Base-by-base conservation (phyloP, 2,113 vertebrate species). In the Malurus alboscapulatus region DNA sequence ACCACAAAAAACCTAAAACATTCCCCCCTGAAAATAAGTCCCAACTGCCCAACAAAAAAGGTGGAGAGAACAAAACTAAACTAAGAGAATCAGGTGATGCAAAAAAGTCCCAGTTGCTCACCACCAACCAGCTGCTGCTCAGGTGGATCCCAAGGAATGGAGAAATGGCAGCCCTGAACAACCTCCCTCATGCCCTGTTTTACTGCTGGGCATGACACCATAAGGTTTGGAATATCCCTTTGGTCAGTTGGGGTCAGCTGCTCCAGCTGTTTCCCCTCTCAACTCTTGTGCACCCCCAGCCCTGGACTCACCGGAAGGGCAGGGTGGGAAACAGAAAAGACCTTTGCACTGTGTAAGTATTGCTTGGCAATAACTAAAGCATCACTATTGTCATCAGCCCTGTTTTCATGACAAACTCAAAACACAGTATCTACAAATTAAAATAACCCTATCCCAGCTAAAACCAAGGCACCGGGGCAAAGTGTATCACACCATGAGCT, bases 161-260 rank as follows among this genome's bases (percentile, higher is more conserved):
- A 80, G 26, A 21, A 65, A 80, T 6, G 20, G 16, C 17, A 77
- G 7, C 38, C 32, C 36, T 74, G 66, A 30, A 8, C 30, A 78
- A 19, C 5, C 4, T n/a, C 3, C 8, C 15, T 9, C 12, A 5
- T 9, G 21, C 3, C 38, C 20, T 1, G 0, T 57, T 90, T 78
- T 47, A 44, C 48, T 82, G 55, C 22, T 51, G 20, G 65, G 11
- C 22, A 32, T 57, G 20, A 26, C 3, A 2, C 6, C 38, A 18
- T n/a, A 24, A 24, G 12, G 15, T 32, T 13, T 34, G 16, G 34
- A 6, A 54, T n/a, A 36, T 22, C 32, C 53, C 17, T 69, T 36
- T 59, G 17, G 29, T 17, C 40, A 48, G 21, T 1, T 65, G 55
- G 50, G 13, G 3, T 81, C 19, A 40, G 7, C 51, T 78, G 16